Conservation (phyloP, 2,888 invertebrate genomes). For the Pachycephus smyrnensis region DNA sequence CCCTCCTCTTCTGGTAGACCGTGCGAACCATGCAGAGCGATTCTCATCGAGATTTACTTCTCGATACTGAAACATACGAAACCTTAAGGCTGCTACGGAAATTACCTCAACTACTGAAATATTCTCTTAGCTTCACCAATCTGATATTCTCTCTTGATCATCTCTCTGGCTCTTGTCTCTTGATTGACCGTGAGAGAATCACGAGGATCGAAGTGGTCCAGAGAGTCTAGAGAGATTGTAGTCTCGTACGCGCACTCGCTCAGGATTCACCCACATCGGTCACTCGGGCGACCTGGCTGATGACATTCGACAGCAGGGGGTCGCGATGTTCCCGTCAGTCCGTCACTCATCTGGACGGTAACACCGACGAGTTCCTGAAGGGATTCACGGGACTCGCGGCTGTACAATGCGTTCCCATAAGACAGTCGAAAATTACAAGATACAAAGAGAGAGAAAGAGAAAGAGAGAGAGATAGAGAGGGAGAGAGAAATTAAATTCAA, state of each 20-base stretch:
- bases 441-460: background rate
- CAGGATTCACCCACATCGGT: slow-evolving; percentile 58
- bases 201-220: no score
- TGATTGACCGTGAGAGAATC: no score
- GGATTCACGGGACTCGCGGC: slow-evolving; percentile 28
- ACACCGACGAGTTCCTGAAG: slow-evolving; percentile 43
- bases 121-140: background rate
- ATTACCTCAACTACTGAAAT: no score
- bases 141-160: slow-evolving; percentile 14
- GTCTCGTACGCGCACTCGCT: slow-evolving; percentile 25
- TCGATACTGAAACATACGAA: no score
- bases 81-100: no score
- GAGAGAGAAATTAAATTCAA: background rate
- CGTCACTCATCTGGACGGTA: slow-evolving; percentile 61
- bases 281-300: slow-evolving; percentile 55
- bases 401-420: background rate
- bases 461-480: background rate
- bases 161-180: slow-evolving; percentile 20
- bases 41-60: no score
- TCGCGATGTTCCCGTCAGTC: slow-evolving; percentile 61
- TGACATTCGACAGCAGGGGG: slow-evolving; percentile 62
- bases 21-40: no score
- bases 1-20: no score
- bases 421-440: background rate
- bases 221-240: slow-evolving; percentile 9